Conservation (phyloP, 1,140 invertebrate species). For the Holcopasites calliopsidis region DNA sequence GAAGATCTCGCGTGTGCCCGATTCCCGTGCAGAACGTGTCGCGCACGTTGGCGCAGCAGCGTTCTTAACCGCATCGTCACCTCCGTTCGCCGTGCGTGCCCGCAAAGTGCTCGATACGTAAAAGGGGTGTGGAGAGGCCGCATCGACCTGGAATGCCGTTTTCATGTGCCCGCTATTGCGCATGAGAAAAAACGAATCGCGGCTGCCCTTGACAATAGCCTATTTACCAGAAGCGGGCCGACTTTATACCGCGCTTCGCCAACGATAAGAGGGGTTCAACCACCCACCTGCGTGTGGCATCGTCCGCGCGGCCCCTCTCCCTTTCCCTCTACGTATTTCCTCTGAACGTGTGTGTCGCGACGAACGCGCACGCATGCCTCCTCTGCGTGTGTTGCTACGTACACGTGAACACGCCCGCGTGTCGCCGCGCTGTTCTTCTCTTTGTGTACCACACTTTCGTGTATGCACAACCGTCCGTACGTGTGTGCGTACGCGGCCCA, state of each 20-base stretch:
- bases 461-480: slow-evolving; percentile 2
- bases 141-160: slow-evolving; percentile 64
- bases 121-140: slow-evolving; percentile 35
- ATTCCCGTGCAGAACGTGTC: background rate
- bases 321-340: slow-evolving; percentile 30
- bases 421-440: background rate
- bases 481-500: slow-evolving; percentile 48
- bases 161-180: slow-evolving; percentile 72
- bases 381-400: background rate
- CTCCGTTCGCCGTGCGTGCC: slow-evolving; percentile 11
- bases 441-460: slow-evolving; percentile 21
- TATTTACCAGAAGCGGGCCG: slow-evolving; percentile 54
- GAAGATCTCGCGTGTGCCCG: slow-evolving; percentile 17
- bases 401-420: slow-evolving; percentile 4
- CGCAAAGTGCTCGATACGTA: slow-evolving; percentile 23
- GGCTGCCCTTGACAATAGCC: slow-evolving; percentile 76
- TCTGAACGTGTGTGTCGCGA: no score
- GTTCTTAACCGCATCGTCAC: slow-evolving; percentile 31
- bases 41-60: slow-evolving; percentile 11
- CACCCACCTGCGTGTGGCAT: slow-evolving; percentile 60
- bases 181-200: slow-evolving; percentile 76
- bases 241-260: slow-evolving; percentile 26
- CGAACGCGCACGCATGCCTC: no score
- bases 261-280: slow-evolving; percentile 59
- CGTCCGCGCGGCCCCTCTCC: slow-evolving; percentile 27